phyloP scores from a whole-genome alignment of 2,888 invertebrate species.

The Germaria angustata region DNA sequence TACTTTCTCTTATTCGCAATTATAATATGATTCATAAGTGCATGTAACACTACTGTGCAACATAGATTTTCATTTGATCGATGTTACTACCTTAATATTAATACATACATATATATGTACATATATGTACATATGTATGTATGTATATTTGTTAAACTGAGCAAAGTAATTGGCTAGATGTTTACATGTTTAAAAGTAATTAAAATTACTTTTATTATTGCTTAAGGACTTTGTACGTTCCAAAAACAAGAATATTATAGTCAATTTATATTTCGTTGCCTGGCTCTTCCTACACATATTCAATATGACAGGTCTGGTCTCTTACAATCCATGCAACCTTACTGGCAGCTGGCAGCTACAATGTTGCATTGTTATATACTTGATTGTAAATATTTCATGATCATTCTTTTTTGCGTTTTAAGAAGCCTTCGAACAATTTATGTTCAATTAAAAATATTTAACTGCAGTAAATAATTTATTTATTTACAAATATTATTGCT shows the following conservation, averaged over 20 bases:
- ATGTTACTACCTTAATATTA: background rate
- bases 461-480: background rate
- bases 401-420: background rate
- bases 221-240: background rate
- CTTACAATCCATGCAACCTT: constrained; percentile 3
- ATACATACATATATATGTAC: too few relatives aligned
- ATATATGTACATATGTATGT: too few relatives aligned
- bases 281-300: background rate
- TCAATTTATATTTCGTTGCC: background rate
- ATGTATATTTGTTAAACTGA: background rate
- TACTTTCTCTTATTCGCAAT: too few relatives aligned
- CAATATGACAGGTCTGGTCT: background rate
- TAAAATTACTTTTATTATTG: constrained; percentile 26
- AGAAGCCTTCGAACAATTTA: background rate
- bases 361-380: constrained; percentile 22
- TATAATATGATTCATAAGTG: too few relatives aligned
- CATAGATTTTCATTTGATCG: too few relatives aligned
- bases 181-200: constrained; percentile 41
- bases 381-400: background rate
- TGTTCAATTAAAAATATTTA: constrained; percentile 4
- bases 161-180: background rate
- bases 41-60: too few relatives aligned
- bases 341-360: constrained; percentile 25
- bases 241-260: background rate
- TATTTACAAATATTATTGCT: background rate